Evolutionary conservation across 2,888 invertebrate genomes (phyloP).

Genomic region (Leucoma salicis): DNA sequence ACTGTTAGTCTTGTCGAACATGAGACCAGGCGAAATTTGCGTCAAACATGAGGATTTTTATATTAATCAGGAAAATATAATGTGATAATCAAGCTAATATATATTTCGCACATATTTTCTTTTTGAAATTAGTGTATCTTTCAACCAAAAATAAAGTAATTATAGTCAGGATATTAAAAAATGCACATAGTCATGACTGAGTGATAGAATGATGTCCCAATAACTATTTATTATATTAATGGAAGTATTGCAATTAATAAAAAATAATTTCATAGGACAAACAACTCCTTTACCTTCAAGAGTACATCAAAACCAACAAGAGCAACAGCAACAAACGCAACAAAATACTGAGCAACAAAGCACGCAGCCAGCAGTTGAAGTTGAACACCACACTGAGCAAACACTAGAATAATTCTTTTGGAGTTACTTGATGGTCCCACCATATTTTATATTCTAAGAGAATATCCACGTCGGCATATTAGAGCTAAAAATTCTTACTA

Average conservation of each 20-base stretch:
- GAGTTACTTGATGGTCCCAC: conserved; percentile 32
- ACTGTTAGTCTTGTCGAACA: no score
- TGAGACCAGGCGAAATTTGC: no score
- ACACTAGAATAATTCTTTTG: conserved; percentile 43
- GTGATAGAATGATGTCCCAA: neutral
- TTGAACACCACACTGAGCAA: conserved; percentile 60
- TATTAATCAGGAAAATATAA: no score
- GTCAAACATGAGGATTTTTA: no score
- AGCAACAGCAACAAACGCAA: conserved; percentile 46
- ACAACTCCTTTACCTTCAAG: conserved; percentile 73
- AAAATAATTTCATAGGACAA: conserved; percentile 55
- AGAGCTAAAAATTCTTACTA: conserved; percentile 9
- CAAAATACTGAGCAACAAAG: conserved; percentile 51
- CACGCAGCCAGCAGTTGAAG: conserved; percentile 56
- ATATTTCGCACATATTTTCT: no score
- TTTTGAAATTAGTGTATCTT: no score
- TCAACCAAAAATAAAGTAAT: no score
- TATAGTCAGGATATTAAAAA: no score
- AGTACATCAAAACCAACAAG: conserved; percentile 59
- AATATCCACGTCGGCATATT: conserved; percentile 6
- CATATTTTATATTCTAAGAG: conserved; percentile 17
- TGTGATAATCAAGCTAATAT: no score
- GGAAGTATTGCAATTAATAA: no score
- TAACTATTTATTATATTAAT: no score
- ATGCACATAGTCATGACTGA: no score